phyloP scores from a whole-genome alignment of 2,797 vertebrate species.

The Chloroceryle amazona region DNA sequence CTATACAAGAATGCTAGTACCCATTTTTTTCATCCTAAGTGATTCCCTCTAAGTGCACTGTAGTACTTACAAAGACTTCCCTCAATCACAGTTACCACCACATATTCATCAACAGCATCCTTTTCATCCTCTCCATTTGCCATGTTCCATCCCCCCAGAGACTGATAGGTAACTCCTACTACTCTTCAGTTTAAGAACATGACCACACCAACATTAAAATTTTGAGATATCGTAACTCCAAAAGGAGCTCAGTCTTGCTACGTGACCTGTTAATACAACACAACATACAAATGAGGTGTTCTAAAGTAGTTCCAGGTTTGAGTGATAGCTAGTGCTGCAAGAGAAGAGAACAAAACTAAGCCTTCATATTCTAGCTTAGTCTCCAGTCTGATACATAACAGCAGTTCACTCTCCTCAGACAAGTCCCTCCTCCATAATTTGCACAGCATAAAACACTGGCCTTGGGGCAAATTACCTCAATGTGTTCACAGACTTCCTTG shows the following conservation, averaged over 20 bases:
- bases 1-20: neutral
- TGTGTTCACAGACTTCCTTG: neutral
- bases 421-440: neutral
- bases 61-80: neutral
- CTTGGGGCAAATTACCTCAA: neutral
- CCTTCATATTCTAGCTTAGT: neutral
- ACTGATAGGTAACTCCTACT: neutral
- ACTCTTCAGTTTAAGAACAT: neutral
- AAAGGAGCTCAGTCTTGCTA: neutral
- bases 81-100: neutral
- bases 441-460: neutral
- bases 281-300: rapidly evolving
- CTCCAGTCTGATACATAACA: rapidly evolving
- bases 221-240: neutral
- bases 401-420: neutral
- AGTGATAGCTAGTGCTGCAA: neutral
- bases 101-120: neutral
- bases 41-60: neutral
- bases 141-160: neutral
- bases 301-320: neutral
- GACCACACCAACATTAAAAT: neutral
- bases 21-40: neutral
- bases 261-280: neutral
- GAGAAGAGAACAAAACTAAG: neutral
- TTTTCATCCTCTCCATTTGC: neutral